Base-by-base conservation (phyloP, 2,888 invertebrate genomes). In the Mesochorus sp. region DNA sequence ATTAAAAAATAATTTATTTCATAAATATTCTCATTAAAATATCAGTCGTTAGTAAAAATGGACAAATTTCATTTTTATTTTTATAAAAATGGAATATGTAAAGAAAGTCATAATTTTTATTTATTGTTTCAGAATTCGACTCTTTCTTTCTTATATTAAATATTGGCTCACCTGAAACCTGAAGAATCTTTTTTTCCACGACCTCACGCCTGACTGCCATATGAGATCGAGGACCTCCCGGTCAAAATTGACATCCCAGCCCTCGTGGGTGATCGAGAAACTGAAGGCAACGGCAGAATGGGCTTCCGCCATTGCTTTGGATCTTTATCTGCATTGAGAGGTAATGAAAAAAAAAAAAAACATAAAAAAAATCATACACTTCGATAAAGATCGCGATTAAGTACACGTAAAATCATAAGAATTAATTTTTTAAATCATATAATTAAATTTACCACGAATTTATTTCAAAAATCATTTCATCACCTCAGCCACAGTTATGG, bases 241-340 rank as follows among this genome's bases (percentile, higher is more conserved):
- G 91, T 99, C 99, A 90, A 99, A 98, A 91, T 99, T 97, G 64
- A 99, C 97, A 89, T 98, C 97, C 94, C 99, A 97, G 83, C 99
- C 99, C 91, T 99, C 99, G 91, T 99, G 99, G 80, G 98, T 98
- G 87, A 99, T 97, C 55, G 97, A 95, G 92, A 99, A 99, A 67
- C 98, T 97, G 91, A 99, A 99, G 80, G 98, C 99, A 81, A 99
- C 99, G 68, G 99, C 99, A 81, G 97, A 95, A 93, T 99, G 99
- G 84, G 99, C 99, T 96, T 99, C 99, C 88, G 99, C 99, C 99
- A 99, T 99, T 80, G 39, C 61, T 71, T 74, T 53, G 44, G 17
- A 37, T 2, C 14, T 37, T 1, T 21, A 8, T n/a, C 82, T 85
- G 78, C n/a, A n/a, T 47, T 19, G 26, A 19, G 19, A 5, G 42